Evolutionary conservation across 2,113 vertebrate species (phyloP), one percentile per base, ranked within the genome.

Genomic region (Fulica atra): DNA sequence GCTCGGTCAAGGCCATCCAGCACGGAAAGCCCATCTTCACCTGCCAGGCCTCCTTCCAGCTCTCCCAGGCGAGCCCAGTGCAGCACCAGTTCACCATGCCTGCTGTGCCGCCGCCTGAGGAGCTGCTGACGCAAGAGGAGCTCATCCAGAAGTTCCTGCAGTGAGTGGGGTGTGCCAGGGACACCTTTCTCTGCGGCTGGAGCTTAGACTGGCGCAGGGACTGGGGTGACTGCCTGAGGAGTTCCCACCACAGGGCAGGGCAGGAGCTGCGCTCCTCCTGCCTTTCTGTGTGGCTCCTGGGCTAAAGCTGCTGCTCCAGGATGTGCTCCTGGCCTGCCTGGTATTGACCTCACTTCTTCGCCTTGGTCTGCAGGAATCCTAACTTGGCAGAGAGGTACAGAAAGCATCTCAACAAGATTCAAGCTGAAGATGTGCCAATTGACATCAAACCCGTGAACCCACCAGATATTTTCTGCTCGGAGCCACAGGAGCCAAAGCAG

Each of bases 61-160:
- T 88, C 89, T 70, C 54, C 20, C 99, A 99, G 98, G 93, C 89
- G 11, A 99, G 99, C 90, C 99, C 98, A 0, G 15, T 99, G 46
- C 96, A 98, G 95, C 98, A 99, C 95, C 99, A 99, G 98, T 99
- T 99, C 97, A 98, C 98, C 94, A 99, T 99, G 99, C 99, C 99
- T 0, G 13, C 83, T 0, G 99, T 99, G n/a, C 98, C 99, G 0
- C 97, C 57, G 2, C 99, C 99, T 0, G 99, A 99, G 57, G 97
- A 99, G 51, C 98, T 99, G 91, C 97, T 98, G 56, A 98, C 98
- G 0, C 73, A 96, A 0, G 98, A 99, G 92, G 97, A 98, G 78
- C 98, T 99, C 40, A 98, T 99, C 81, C 97, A 98, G 33, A 97
- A 96, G 53, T 99, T 98, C 77, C 96, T 99, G 89, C 98, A 98